Conservation (phyloP, 2,797 vertebrate species). For the Pachyuromys duprasi region DNA sequence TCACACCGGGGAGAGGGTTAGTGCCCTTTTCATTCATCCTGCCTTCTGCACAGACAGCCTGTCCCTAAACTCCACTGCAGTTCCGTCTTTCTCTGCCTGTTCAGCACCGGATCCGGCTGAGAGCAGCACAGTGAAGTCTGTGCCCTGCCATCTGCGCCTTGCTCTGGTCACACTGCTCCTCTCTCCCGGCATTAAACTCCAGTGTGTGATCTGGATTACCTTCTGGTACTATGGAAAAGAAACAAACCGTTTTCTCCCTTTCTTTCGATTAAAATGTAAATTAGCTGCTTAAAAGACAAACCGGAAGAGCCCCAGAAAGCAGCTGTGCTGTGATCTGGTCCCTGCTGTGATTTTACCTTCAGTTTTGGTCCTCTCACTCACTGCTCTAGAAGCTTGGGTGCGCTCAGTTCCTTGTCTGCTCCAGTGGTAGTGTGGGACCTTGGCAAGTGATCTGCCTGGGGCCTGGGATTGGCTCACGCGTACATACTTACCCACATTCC, state of each 20-base stretch:
- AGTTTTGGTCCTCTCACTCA: background rate
- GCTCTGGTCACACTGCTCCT: background rate
- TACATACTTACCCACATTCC: background rate
- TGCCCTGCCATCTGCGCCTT: background rate
- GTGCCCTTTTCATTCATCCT: background rate
- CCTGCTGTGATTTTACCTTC: slow-evolving; percentile 42
- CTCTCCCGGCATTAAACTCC: slow-evolving; percentile 3
- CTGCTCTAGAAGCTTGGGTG: background rate
- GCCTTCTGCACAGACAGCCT: background rate
- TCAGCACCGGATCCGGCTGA: background rate
- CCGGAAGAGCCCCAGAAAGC: slow-evolving; percentile 4
- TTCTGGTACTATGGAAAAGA: slow-evolving; percentile 64
- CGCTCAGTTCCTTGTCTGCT: background rate
- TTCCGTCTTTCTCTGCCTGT: background rate
- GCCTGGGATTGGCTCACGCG: background rate
- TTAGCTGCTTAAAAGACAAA: slow-evolving; percentile 63
- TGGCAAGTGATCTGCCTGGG: background rate
- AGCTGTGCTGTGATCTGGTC: slow-evolving; percentile 42
- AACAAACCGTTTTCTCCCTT: slow-evolving; percentile 39
- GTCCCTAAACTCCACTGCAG: background rate
- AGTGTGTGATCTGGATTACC: slow-evolving; percentile 67
- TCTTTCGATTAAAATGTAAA: slow-evolving; percentile 79
- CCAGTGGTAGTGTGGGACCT: background rate
- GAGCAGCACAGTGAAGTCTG: background rate
- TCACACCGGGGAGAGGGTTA: background rate